Evolutionary conservation across 2,888 invertebrate genomes (phyloP), one percentile per base, ranked within the genome.

Genomic region (Lasioglossum malachurum): DNA sequence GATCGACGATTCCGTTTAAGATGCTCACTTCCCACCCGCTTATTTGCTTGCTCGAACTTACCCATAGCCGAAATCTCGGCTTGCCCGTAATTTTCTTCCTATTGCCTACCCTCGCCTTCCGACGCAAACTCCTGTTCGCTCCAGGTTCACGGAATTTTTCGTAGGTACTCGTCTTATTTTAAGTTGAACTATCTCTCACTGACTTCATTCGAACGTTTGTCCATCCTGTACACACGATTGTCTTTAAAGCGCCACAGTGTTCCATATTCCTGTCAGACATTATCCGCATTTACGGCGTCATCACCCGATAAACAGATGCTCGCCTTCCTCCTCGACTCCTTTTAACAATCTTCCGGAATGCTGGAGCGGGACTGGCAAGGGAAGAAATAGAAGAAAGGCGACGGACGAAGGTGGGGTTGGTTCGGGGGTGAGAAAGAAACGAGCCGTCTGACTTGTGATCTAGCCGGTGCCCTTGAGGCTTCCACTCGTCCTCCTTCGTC

Each of bases 401-500:
- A 10, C 44, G 4, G 16, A 64, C 49, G 49, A 2, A 41, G 60
- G 23, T n/a, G 35, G 46, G 49, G 46, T 46, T 41, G 75, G 53
- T 31, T 35, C 49, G 67, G 67, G 7, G 80, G 74, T 77, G 83
- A 78, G 78, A 88, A 84, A 84, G 86, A 84, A 84, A 83, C 83
- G 91, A 86, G 85, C 84, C 83, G 91, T 89, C 89, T 91, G 89
- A 90, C 88, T 90, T 75, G 91, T 81, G 91, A 88, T 85, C 80
- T 76, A 80, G 79, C 53, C 89, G 90, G 88, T 88, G 87, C 92
- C 92, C 93, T 91, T 89, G 93, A 93, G 93, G 92, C 90, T 89
- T 83, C 83, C 77, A 77, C 64, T 71, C 82, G 83, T 88, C 74
- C 87, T 86, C 80, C 86, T 77, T 83, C 84, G 80, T 75, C 75